Conservation (phyloP, 1,140 invertebrate genomes). For the Pomacea maculata region DNA sequence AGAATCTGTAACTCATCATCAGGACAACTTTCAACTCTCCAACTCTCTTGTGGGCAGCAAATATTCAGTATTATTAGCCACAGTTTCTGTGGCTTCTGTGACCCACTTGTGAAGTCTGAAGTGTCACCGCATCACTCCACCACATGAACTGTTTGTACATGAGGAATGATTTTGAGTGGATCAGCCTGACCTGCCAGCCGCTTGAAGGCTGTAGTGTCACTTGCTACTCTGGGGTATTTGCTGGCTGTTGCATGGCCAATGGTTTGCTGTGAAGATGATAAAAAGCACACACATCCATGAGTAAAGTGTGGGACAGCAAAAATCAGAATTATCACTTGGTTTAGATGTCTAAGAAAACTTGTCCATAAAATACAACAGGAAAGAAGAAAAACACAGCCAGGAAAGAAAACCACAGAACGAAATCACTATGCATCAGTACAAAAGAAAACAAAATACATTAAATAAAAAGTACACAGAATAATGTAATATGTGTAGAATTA, state of each 20-base stretch:
- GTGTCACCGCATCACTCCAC: slow-evolving; percentile 29
- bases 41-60: no score
- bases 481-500: not conserved
- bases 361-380: not conserved
- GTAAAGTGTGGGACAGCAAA: not conserved
- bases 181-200: slow-evolving; percentile 43
- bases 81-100: no score
- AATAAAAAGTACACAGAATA: not conserved
- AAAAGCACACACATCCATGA: slow-evolving; percentile 11
- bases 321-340: not conserved
- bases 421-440: not conserved
- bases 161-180: slow-evolving; percentile 27
- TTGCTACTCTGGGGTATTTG: slow-evolving; percentile 28
- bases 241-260: slow-evolving; percentile 48
- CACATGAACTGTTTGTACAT: slow-evolving; percentile 44
- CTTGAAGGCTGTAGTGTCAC: slow-evolving; percentile 24
- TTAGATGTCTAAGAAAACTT: not conserved
- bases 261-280: slow-evolving; percentile 38
- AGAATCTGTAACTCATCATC: not conserved
- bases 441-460: not conserved
- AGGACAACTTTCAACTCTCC: not conserved
- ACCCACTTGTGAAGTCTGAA: no score
- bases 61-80: no score
- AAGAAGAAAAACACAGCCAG: not conserved
- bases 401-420: not conserved